These are phyloP conservation scores for Eupithecia centaureata DNA, from an alignment of 2,888 invertebrate species.

Conservation along the genomic window DNA sequence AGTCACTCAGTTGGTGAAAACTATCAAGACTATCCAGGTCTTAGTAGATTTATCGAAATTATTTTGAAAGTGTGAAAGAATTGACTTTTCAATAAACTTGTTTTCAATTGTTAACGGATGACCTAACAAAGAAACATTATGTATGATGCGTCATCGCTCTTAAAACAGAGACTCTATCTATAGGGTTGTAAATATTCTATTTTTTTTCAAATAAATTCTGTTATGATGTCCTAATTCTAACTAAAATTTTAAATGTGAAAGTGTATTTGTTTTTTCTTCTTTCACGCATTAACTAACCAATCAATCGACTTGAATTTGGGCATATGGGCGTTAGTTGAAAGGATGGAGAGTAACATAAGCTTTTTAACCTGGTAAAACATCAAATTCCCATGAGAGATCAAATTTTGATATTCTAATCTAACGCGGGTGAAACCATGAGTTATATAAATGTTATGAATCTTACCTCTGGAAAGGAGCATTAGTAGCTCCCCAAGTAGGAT, in stretches of 20 bases:
- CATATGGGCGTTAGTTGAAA: too few relatives aligned
- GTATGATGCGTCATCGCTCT: background rate
- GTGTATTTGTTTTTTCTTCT: too few relatives aligned
- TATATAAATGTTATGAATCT: too few relatives aligned
- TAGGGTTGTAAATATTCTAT: background rate
- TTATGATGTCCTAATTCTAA: too few relatives aligned
- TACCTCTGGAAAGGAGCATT: conserved; percentile 93
- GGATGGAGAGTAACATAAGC: too few relatives aligned
- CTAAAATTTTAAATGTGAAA: too few relatives aligned
- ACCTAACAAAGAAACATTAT: background rate
- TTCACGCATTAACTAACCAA: too few relatives aligned
- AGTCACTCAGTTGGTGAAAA: background rate
- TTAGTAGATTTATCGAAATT: background rate
- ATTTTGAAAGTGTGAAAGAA: conserved; percentile 1
- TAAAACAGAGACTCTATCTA: background rate
- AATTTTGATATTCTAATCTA: too few relatives aligned
- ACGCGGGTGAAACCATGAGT: too few relatives aligned
- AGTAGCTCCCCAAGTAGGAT: conserved; percentile 95
- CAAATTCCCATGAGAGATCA: too few relatives aligned
- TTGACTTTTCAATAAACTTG: background rate
- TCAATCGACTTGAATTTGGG: too few relatives aligned
- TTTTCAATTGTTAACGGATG: background rate
- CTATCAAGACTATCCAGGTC: background rate
- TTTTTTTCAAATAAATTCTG: background rate
- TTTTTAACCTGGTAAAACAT: too few relatives aligned